Evolutionary conservation across 2,113 vertebrate genomes (phyloP).

Genomic region (Sitta europaea): DNA sequence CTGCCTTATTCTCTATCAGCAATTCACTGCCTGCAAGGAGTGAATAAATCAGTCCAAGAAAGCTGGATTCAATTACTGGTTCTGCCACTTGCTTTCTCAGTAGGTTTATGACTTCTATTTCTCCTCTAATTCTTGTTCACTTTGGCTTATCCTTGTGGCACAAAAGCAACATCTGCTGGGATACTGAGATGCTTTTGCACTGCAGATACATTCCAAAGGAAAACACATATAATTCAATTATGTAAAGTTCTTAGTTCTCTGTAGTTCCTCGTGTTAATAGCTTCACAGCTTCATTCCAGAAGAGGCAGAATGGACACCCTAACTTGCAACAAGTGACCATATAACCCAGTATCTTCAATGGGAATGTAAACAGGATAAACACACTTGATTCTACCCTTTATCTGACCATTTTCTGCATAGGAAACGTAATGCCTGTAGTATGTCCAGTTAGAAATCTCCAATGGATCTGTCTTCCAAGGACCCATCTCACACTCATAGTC

Average conservation of each 20-base stretch:
- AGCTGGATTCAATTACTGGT: neutral
- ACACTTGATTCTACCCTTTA: neutral
- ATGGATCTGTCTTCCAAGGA: neutral
- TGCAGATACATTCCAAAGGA: neutral
- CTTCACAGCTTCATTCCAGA: neutral
- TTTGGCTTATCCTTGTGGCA: neutral
- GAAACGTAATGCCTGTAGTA: neutral
- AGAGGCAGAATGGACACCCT: neutral
- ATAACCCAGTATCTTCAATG: neutral
- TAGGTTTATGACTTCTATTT: neutral
- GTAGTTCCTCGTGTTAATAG: neutral
- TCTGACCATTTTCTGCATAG: neutral
- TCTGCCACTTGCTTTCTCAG: neutral
- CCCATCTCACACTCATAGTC: neutral
- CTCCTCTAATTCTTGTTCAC: neutral
- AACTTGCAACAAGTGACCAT: neutral
- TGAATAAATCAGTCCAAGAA: neutral
- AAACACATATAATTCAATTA: neutral
- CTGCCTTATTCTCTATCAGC: neutral
- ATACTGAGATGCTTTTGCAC: neutral
- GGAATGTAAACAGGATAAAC: neutral
- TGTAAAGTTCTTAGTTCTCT: neutral
- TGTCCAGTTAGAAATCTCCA: neutral
- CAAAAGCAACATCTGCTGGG: neutral
- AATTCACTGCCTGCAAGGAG: neutral